A percentile compares a stretch with the other conserved stretches of the same genome.
Evolutionary conservation across 2,797 vertebrate species (phyloP).

Genomic region (Gymnoscopelus braueri): DNA sequence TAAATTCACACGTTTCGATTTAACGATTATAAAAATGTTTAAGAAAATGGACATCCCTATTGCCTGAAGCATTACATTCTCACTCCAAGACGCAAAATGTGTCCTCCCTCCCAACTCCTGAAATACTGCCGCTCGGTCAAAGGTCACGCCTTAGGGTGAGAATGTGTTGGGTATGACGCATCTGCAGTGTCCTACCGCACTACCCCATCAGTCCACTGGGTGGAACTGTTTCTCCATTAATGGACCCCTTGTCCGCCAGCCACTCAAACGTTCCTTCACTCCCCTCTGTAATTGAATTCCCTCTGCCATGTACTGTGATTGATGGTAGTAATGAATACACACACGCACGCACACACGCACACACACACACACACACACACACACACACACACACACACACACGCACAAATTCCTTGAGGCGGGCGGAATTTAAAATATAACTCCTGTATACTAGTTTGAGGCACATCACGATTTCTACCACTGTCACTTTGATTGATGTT

Average conservation of each 20-base stretch:
- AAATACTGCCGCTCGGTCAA: no score
- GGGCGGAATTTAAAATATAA: conserved; percentile 71
- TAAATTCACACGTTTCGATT: no score
- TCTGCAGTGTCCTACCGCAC: neutral
- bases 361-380: neutral
- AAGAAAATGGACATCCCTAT: no score
- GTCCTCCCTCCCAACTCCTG: no score
- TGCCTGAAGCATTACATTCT: no score
- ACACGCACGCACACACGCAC: conserved; percentile 30
- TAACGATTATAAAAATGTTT: no score
- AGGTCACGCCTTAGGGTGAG: no score
- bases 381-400: conserved; percentile 3
- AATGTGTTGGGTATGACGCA: no score
- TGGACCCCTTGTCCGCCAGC: conserved; percentile 20
- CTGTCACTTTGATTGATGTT: conserved; percentile 11
- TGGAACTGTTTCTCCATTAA: conserved; percentile 80
- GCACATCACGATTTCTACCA: conserved; percentile 39
- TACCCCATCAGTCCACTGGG: conserved; percentile 53
- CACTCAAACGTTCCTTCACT: conserved; percentile 36
- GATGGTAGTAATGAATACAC: conserved; percentile 80
- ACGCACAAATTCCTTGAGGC: conserved; percentile 20
- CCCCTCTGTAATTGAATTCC: conserved; percentile 75
- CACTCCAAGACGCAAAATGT: no score
- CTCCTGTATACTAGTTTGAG: conserved; percentile 50
- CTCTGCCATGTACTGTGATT: conserved; percentile 73